Evolutionary conservation across 2,797 vertebrate species (phyloP).

Genomic region (Poeciliopsis infans): DNA sequence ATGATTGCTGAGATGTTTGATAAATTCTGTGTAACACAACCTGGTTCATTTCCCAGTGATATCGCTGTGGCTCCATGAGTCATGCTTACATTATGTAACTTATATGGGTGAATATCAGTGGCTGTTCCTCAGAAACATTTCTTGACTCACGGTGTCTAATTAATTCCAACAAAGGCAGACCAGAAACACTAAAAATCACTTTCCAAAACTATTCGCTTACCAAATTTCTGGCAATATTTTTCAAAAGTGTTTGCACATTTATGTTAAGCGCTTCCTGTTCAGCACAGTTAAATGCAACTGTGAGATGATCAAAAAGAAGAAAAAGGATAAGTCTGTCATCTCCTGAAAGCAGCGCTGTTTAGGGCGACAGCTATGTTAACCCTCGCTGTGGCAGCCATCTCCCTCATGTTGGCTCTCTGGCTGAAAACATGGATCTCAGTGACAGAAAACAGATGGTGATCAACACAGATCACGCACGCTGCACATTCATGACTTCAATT

Average conservation of each 20-base stretch:
- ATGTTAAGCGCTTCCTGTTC: not conserved
- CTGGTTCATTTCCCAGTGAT: not conserved
- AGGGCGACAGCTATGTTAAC: constrained; percentile 9
- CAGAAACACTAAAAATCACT: not conserved
- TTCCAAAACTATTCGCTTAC: not conserved
- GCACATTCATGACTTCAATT: constrained; percentile 56
- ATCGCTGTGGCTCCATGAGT: not conserved
- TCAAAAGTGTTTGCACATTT: not conserved
- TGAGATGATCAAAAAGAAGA: not conserved
- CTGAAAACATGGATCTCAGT: constrained; percentile 46
- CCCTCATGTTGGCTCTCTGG: constrained; percentile 25
- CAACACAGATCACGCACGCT: constrained; percentile 66
- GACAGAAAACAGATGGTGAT: constrained; percentile 67
- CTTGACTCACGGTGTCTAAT: not conserved
- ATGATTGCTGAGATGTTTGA: not conserved
- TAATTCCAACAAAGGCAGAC: not conserved
- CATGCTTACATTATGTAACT: not conserved
- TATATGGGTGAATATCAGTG: not conserved
- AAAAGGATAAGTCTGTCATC: not conserved
- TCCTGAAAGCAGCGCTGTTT: not conserved
- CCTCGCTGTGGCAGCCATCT: constrained; percentile 14
- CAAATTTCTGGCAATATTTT: not conserved
- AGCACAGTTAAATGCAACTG: not conserved
- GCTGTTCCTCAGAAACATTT: not conserved
- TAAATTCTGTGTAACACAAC: not conserved